Evolutionary conservation across 1,140 invertebrate species (phyloP).

Genomic region (Micrasema minimum): DNA sequence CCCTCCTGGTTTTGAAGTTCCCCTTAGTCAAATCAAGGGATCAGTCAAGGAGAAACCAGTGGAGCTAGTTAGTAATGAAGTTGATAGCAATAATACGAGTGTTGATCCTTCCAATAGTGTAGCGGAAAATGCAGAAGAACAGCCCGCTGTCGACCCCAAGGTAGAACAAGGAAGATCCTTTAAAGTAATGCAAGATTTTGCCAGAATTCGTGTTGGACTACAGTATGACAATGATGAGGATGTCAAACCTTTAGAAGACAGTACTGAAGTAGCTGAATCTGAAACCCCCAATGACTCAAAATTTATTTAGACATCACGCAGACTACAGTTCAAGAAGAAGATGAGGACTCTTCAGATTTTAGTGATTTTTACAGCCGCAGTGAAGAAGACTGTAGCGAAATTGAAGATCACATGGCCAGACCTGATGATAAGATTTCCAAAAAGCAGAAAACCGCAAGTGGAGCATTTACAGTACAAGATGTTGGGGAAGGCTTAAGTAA

Average conservation of each 20-base stretch:
- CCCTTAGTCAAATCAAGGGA: conserved; percentile 61
- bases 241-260: conserved; percentile 69
- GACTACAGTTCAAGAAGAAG: conserved; percentile 57
- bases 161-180: conserved; percentile 61
- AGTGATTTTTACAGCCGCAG: conserved; percentile 73
- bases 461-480: conserved; percentile 70
- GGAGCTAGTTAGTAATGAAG: conserved; percentile 41
- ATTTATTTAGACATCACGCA: conserved; percentile 60
- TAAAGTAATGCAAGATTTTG: conserved; percentile 79
- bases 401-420: conserved; percentile 64
- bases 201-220: conserved; percentile 81
- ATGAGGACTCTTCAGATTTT: conserved; percentile 67
- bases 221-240: conserved; percentile 77
- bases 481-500: conserved; percentile 51
- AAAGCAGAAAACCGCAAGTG: conserved; percentile 69
- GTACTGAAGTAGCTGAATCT: conserved; percentile 52
- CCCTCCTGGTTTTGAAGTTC: conserved; percentile 81
- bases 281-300: conserved; percentile 22
- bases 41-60: conserved; percentile 38
- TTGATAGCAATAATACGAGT: conserved; percentile 41
- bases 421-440: conserved; percentile 58
- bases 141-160: conserved; percentile 42
- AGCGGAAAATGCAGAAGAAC: conserved; percentile 52
- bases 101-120: conserved; percentile 33
- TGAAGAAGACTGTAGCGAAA: conserved; percentile 65